Percentiles rank a stretch among this genome's conserved stretches.
Evolutionary conservation across 2,113 vertebrate species (phyloP).

Genomic region (Cathartes aura): DNA sequence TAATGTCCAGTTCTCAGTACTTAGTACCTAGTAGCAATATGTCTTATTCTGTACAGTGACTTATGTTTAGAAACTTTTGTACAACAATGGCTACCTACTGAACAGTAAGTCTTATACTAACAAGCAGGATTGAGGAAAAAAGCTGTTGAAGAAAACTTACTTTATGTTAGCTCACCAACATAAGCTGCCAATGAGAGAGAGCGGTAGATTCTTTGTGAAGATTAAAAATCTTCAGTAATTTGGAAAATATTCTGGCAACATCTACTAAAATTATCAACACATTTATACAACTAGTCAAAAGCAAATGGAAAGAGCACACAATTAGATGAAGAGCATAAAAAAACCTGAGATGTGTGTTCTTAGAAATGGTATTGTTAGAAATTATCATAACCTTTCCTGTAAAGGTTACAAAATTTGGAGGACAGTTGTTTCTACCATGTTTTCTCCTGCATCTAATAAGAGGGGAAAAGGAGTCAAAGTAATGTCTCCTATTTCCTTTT

Average conservation of each 20-base stretch:
- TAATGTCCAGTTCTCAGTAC: background rate
- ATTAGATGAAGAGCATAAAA: background rate
- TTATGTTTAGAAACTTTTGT: background rate
- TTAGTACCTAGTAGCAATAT: background rate
- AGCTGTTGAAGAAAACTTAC: background rate
- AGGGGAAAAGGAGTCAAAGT: background rate
- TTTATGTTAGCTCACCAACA: background rate
- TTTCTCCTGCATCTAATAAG: background rate
- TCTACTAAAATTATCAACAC: no score
- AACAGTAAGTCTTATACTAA: background rate
- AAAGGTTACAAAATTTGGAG: background rate
- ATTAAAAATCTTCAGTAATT: background rate
- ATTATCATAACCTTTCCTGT: background rate
- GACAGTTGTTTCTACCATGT: background rate
- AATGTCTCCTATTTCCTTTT: background rate
- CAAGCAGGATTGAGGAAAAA: background rate
- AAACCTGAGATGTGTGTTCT: background rate
- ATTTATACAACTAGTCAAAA: background rate
- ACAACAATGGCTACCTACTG: background rate
- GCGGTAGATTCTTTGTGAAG: background rate
- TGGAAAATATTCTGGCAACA: background rate
- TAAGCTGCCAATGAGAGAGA: background rate
- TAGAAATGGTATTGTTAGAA: background rate
- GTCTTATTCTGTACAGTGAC: background rate
- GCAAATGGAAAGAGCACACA: background rate